Base-by-base conservation (phyloP, 2,113 vertebrate genomes). In the Megaceryle maxima region DNA sequence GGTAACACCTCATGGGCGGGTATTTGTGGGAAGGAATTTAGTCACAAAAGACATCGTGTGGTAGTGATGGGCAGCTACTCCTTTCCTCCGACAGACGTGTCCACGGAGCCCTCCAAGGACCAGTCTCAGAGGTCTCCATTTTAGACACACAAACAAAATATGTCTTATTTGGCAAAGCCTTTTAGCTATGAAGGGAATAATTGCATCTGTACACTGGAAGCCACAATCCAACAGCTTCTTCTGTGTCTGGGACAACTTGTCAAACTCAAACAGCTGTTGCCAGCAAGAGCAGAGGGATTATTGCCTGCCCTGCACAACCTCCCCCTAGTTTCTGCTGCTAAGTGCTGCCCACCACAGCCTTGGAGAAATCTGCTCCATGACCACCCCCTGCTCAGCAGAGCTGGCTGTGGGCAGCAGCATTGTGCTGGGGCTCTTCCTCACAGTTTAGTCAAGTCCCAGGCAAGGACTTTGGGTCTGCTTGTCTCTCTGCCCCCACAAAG, bases 111-210 rank as follows among this genome's bases (percentile, higher is more conserved):
- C 63, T 22, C 15, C 26, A 9, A 16, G 51, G 35, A 31, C 16
- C 44, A 12, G n/a, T 37, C 64, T 59, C 66, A 5, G 13, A 43
- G 31, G 33, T 44, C 55, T 17, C 75, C 37, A 5, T 3, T 33
- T 12, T 8, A 46, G 48, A 35, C 41, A 29, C 56, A 15, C 53
- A 48, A 37, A 29, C 17, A 59, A 4, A 17, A 8, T 2, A 2
- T 3, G 5, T 5, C 3, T 3, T 3, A 6, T 2, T 8, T 19
- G 56, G 31, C 5, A 20, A 63, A 72, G 19, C 1, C 8, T 33
- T 8, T 20, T 19, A 60, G 39, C 77, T 28, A 7, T 43, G 22
- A 78, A 50, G 76, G 19, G 13, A 37, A 21, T 26, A 56, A 64
- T 50, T 29, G 5, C 66, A 55, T 10, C 0, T 1, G 11, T 28